phyloP scores from a whole-genome alignment of 2,888 invertebrate genomes.

The Pogonocherus hispidulus region DNA sequence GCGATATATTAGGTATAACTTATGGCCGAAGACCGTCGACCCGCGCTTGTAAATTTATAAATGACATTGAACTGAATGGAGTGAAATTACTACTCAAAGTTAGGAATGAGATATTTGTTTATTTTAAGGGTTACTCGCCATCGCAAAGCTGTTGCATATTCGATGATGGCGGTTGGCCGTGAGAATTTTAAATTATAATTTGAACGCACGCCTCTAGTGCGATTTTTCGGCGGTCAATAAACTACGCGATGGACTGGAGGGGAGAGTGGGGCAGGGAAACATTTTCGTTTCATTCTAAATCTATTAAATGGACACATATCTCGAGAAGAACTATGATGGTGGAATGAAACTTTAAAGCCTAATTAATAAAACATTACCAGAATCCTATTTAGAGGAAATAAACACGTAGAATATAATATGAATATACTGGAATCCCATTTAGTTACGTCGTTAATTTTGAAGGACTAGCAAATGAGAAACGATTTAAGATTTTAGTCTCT shows the following conservation, averaged over 20 bases:
- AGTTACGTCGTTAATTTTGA: too few species aligned
- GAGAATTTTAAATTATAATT: slow-evolving; percentile 40
- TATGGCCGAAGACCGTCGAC: slow-evolving; percentile 29
- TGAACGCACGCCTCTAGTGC: slow-evolving; percentile 37
- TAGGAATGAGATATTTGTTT: slow-evolving; percentile 34
- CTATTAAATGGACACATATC: too few species aligned
- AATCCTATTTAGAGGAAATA: too few species aligned
- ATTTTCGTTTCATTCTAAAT: too few species aligned
- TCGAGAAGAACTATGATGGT: too few species aligned
- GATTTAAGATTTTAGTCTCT: too few species aligned
- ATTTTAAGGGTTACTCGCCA: slow-evolving; percentile 33
- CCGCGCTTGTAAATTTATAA: slow-evolving; percentile 32
- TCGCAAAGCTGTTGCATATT: slow-evolving; percentile 34
- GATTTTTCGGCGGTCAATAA: slow-evolving; percentile 44
- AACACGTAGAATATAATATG: too few species aligned
- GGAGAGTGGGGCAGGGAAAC: slow-evolving; percentile 9
- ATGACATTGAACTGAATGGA: slow-evolving; percentile 39
- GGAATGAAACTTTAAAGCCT: too few species aligned
- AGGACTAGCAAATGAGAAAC: too few species aligned
- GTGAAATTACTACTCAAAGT: slow-evolving; percentile 29
- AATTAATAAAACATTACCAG: too few species aligned
- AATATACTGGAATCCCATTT: too few species aligned
- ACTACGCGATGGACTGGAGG: slow-evolving; percentile 17
- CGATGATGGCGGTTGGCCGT: slow-evolving; percentile 38
- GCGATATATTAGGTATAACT: slow-evolving; percentile 26